These are phyloP conservation scores for Drosophila merina DNA, from an alignment of 2,888 invertebrate genomes.

Conservation along the genomic window DNA sequence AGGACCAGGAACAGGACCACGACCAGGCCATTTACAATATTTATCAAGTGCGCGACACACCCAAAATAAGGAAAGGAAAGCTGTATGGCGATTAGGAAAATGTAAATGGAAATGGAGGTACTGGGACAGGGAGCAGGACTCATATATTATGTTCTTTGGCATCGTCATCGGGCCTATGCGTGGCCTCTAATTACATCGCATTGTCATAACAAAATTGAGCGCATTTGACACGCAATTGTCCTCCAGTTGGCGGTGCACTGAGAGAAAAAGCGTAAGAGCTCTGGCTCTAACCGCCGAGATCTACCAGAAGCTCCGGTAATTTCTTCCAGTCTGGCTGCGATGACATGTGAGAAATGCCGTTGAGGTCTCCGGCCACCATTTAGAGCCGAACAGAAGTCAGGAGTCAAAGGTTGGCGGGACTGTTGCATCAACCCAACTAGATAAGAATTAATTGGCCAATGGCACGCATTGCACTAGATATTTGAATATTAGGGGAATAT, in stretches of 20 bases:
- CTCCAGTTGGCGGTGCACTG: conserved; percentile 41
- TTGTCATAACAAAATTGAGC: conserved; percentile 78
- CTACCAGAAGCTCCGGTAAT: neutral
- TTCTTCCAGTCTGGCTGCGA: conserved; percentile 36
- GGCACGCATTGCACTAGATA: conserved; percentile 80
- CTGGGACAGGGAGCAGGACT: conserved; percentile 19
- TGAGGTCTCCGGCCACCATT: conserved; percentile 15
- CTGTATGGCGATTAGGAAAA: conserved; percentile 4
- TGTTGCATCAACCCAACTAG: conserved; percentile 80
- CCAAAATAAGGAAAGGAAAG: conserved; percentile 41
- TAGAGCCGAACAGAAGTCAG: too few relatives aligned
- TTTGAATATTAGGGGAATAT: conserved; percentile 50
- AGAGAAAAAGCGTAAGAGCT: neutral
- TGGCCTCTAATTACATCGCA: conserved; percentile 77
- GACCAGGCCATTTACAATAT: conserved; percentile 64
- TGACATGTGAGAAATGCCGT: conserved; percentile 77
- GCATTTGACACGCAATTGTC: conserved; percentile 79
- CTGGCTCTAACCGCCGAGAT: neutral
- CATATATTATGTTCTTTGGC: conserved; percentile 65
- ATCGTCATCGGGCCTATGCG: conserved; percentile 70
- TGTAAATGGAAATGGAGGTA: neutral
- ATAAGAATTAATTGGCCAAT: conserved; percentile 82
- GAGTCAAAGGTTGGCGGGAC: conserved; percentile 43
- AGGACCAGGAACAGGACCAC: neutral
- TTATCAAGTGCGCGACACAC: conserved; percentile 74